These are phyloP conservation scores for Agrilus cyanescens DNA, from an alignment of 2,888 invertebrate species.

Conservation along the genomic window DNA sequence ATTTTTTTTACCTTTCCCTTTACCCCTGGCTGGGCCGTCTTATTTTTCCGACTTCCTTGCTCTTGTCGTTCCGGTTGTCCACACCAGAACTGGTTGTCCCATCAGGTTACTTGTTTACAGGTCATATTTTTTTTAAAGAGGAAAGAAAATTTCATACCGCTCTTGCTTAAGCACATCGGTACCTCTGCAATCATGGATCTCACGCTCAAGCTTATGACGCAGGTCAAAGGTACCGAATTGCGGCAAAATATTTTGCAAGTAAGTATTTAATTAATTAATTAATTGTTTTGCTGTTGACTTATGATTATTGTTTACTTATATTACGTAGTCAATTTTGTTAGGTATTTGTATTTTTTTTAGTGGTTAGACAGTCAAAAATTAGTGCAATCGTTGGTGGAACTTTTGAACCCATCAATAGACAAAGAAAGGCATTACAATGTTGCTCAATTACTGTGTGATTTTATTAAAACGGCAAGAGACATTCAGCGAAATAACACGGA, in stretches of 20 bases:
- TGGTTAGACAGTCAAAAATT: slow-evolving; percentile 85
- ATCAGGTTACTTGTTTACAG: slow-evolving; percentile 83
- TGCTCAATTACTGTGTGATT: slow-evolving; percentile 78
- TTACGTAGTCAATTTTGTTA: not conserved
- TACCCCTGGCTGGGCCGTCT: slow-evolving; percentile 12
- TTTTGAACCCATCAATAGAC: slow-evolving; percentile 53
- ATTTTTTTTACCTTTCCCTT: slow-evolving; percentile 15
- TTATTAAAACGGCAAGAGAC: slow-evolving; percentile 57
- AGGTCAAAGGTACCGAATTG: slow-evolving; percentile 65
- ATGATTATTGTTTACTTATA: no score
- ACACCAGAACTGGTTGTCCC: slow-evolving; percentile 77
- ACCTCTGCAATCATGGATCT: slow-evolving; percentile 94
- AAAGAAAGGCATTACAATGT: slow-evolving; percentile 75
- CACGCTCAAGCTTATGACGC: slow-evolving; percentile 71
- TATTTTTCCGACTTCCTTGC: slow-evolving; percentile 1
- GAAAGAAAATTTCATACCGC: slow-evolving; percentile 74
- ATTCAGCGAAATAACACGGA: slow-evolving; percentile 44
- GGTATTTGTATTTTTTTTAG: slow-evolving; percentile 36
- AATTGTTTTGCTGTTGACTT: no score
- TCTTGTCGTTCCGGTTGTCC: slow-evolving; percentile 8
- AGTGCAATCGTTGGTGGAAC: slow-evolving; percentile 63
- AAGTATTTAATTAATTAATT: slow-evolving; percentile 32
- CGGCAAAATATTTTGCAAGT: slow-evolving; percentile 59
- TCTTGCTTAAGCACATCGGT: slow-evolving; percentile 78
- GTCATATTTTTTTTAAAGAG: slow-evolving; percentile 85